Evolutionary conservation across 2,113 vertebrate species (phyloP), one percentile per base, ranked within the genome.

Genomic region (Anas platyrhynchos): DNA sequence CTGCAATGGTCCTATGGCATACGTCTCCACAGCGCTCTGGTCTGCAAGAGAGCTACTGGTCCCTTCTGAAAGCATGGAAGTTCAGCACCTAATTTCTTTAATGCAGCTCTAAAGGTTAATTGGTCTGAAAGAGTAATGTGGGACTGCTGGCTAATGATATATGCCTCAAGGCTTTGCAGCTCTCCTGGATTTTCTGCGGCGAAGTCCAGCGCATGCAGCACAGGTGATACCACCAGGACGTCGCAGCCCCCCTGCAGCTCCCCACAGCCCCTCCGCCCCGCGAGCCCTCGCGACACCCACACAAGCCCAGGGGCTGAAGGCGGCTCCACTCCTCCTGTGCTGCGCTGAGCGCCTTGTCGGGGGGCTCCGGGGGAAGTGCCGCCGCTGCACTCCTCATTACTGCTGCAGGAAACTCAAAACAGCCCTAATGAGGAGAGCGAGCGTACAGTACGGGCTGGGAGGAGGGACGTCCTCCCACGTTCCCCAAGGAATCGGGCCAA

Each of bases 331-430:
- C 98, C 98, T 98, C 98, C 98, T 98, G 98, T 98, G 96, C 98
- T 98, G 98, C 98, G 96, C 98, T 98, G 98, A 98, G 98, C 96
- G 98, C 97, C 98, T 99, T 98, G 97, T 98, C 98, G 98, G 98
- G 97, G 91, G 98, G 97, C 97, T 98, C 96, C 36, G 91, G 97
- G 91, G 97, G 97, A 98, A 98, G 98, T 98, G 98, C 96, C 86
- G 94, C 97, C 96, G 93, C 97, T 94, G 98, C 95, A 83, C 97
- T 97, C 95, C 97, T 98, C 98, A 98, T 98, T 98, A 98, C 97
- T 89, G 69, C 97, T 92, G 97, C 89, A 83, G 97, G 97, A 97
- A 98, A 98, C 98, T 98, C 97, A 98, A 98, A 98, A 97, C 98
- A 98, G 89, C 97, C 98, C 98, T 99, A 99, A 99, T 98, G 98